phyloP scores from a whole-genome alignment of 2,113 vertebrate species.

The Trichomycterus rosablanca region DNA sequence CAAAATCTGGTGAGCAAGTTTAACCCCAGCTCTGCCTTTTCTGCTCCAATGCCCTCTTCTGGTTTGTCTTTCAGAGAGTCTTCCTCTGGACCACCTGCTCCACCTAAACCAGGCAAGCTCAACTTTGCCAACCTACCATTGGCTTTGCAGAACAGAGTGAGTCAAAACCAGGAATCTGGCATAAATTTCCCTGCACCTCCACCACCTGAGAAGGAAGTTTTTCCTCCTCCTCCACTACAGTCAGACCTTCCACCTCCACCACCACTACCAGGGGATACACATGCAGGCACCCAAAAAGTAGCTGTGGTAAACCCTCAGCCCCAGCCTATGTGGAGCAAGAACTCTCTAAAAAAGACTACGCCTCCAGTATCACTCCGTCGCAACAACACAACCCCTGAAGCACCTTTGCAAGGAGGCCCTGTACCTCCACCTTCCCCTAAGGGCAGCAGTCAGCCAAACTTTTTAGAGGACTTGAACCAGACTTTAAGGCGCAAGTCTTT shows the following conservation, averaged over 20 bases:
- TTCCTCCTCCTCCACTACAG: conserved; percentile 79
- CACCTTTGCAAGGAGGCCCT: conserved; percentile 47
- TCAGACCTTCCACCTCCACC: conserved; percentile 80
- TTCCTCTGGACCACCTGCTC: conserved; percentile 68
- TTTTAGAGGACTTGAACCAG: conserved; percentile 90
- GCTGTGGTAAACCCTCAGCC: conserved; percentile 92
- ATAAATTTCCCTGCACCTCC: conserved; percentile 82
- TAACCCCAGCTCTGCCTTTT: conserved; percentile 61
- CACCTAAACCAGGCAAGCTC: conserved; percentile 91
- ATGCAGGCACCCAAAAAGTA: conserved; percentile 72
- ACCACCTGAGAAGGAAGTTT: conserved; percentile 77
- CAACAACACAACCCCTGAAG: conserved; percentile 76
- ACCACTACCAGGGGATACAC: conserved; percentile 66
- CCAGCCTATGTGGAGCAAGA: conserved; percentile 62
- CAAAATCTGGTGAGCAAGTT: conserved; percentile 87
- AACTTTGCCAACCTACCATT: conserved; percentile 78
- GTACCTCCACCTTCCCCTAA: conserved; percentile 86
- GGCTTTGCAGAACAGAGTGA: conserved; percentile 69
- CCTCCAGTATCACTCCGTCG: conserved; percentile 77
- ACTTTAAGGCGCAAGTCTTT: conserved; percentile 92
- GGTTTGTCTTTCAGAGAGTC: conserved; percentile 74
- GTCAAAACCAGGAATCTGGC: conserved; percentile 61
- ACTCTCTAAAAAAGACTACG: conserved; percentile 81
- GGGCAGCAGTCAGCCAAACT: conserved; percentile 84
- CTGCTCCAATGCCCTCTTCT: conserved; percentile 55